Evolutionary conservation across 2,888 invertebrate genomes (phyloP).

Genomic region (Melanotus villosus): DNA sequence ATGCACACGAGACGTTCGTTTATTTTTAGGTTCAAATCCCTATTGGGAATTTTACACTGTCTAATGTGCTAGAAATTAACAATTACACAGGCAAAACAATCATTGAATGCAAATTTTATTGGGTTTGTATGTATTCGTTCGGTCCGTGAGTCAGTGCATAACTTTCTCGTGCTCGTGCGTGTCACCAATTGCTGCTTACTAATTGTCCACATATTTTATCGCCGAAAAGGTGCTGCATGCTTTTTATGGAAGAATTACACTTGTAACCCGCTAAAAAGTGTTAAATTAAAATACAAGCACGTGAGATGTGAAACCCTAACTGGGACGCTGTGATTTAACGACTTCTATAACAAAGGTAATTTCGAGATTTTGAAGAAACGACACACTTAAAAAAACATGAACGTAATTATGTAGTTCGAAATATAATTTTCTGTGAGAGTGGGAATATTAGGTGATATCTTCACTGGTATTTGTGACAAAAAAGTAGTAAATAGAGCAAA

Average conservation of each 20-base stretch:
- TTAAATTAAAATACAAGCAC: neutral
- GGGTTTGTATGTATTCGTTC: conserved; percentile 29
- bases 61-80: conserved; percentile 20
- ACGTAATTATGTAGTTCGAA: too few species aligned
- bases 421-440: too few species aligned
- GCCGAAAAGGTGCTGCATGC: conserved; percentile 12
- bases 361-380: too few species aligned
- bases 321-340: neutral
- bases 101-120: conserved; percentile 39
- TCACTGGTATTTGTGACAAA: too few species aligned
- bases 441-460: too few species aligned
- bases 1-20: neutral
- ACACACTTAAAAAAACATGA: too few species aligned
- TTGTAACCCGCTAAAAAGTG: neutral
- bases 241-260: conserved; percentile 22
- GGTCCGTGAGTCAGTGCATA: conserved; percentile 32
- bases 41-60: conserved; percentile 24
- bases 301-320: neutral
- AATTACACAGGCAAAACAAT: conserved; percentile 33
- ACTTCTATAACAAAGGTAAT: too few species aligned
- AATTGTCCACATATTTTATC: conserved; percentile 28
- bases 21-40: conserved; percentile 21
- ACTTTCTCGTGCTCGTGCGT: conserved; percentile 23
- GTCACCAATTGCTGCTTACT: conserved; percentile 23
- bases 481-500: too few species aligned